Evolutionary conservation across 2,797 vertebrate genomes (phyloP), one percentile per base, ranked within the genome.

Genomic region (Rhodeus uyekii): DNA sequence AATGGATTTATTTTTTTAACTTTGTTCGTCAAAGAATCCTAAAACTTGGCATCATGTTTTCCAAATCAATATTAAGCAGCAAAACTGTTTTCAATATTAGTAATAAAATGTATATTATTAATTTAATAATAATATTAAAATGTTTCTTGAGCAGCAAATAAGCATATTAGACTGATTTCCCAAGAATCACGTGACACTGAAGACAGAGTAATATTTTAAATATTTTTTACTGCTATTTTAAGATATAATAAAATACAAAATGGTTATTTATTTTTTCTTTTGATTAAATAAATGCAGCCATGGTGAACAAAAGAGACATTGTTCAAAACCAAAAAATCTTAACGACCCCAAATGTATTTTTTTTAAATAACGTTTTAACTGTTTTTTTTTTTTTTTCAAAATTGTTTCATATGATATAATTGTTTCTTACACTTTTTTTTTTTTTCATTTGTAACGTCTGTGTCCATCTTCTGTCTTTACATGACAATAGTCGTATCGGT

Each of bases 401-500:
- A n/a, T n/a, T n/a, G n/a, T n/a, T n/a, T n/a, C n/a, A n/a, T n/a
- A n/a, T n/a, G n/a, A n/a, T n/a, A n/a, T n/a, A n/a, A n/a, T n/a
- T n/a, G n/a, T 44, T 44, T n/a, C n/a, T n/a, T n/a, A n/a, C n/a
- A n/a, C n/a, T n/a, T n/a, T n/a, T n/a, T 16, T 34, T 24, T 42
- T 24, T 8, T 60, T 16, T 61, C 12, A 18, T 3, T 22, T 63
- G 7, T 32, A 55, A 55, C 24, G 60, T 44, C 42, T 46, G 24
- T 48, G 68, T 13, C 27, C 68, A 32, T 73, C 14, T 44, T 27
- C 61, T 72, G 3, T 78, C 3, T 72, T 64, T 73, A n/a, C 42
- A 3, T 83, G n/a, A 5, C 63, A 82, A 7, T 90, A 98, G 98
- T 81, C 97, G 97, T 6, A 96, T 98, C 0, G 97, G 98, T 58